Base-by-base conservation (phyloP, 2,797 vertebrate genomes). In the Sebastolobus alascanus region DNA sequence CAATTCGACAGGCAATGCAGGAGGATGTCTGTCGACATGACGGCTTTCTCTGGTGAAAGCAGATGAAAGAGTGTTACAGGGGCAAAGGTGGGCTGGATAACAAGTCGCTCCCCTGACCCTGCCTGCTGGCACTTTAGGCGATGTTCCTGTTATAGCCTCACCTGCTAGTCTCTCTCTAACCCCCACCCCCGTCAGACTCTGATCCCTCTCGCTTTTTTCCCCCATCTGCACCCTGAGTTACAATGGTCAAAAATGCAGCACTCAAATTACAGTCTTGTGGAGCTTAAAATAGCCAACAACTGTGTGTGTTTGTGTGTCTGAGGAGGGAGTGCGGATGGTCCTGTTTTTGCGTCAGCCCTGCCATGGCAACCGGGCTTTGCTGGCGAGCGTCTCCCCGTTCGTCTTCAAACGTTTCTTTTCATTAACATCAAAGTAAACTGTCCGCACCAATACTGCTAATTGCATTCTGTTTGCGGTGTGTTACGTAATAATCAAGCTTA, bases 311-410 rank as follows among this genome's bases (percentile, higher is more conserved):
- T 75, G 64, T 86, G 55, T 75, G 27, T 52, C 20, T 71, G 66
- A 38, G 72, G 64, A 72, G 79, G 60, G 72, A 82, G 73, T 61
- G 66, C 54, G 77, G 85, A 87, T 73, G 86, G 88, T 84, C 80
- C 56, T 81, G 63, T 71, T 75, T 56, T 78, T 93, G 93, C 90
- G 87, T 95, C 93, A 95, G 85, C 86, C 87, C 83, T 95, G 87
- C 94, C 94, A 96, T 95, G 93, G 93, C 92, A 95, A 96, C 95
- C 74, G 22, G 83, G 80, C 90, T 88, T 85, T 84, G 84, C 87
- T 88, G 84, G 86, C 83, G 76, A 93, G 77, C 52, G 6, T 90
- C 90, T 91, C 89, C 84, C 84, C 85, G 16, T 89, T 90, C 80
- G 83, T 89, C 90, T 90, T 93, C 88, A 91, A 92, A 92, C 87